These are phyloP conservation scores for Leuciscus idus DNA, from an alignment of 2,113 vertebrate genomes.

Conservation along the genomic window DNA sequence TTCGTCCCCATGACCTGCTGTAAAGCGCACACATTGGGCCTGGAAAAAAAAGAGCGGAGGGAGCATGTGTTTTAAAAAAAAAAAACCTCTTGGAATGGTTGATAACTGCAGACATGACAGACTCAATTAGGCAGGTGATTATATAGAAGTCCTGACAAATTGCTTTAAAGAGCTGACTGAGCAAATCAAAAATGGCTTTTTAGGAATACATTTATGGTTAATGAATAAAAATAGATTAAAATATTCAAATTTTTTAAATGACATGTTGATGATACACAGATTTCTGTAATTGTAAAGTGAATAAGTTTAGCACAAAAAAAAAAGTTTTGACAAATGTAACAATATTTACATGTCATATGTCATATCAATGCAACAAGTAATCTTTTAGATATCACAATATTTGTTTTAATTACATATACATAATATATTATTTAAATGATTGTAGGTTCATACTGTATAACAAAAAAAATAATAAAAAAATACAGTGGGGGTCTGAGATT, in stretches of 20 bases:
- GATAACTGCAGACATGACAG: not conserved
- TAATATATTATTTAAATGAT: not conserved
- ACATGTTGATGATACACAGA: not conserved
- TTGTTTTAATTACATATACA: too few species aligned
- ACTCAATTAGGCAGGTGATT: not conserved
- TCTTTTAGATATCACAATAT: too few species aligned
- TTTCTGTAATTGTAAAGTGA: too few species aligned
- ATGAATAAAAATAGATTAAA: not conserved
- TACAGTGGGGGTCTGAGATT: not conserved
- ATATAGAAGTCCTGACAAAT: conserved; percentile 9
- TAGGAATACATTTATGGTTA: not conserved
- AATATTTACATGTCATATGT: too few species aligned
- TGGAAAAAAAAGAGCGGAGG: conserved; percentile 57
- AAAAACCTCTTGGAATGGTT: not conserved
- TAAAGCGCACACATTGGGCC: conserved; percentile 92
- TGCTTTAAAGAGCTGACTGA: not conserved
- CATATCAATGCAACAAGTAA: too few species aligned
- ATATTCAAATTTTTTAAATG: not conserved
- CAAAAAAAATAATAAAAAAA: not conserved
- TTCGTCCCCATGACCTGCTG: conserved; percentile 91
- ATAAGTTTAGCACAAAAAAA: too few species aligned
- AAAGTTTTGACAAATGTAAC: too few species aligned
- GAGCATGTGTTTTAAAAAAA: not conserved
- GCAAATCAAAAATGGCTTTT: not conserved
- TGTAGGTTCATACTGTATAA: not conserved